phyloP scores from a whole-genome alignment of 2,113 vertebrate species.

The Pseudopodoces humilis region DNA sequence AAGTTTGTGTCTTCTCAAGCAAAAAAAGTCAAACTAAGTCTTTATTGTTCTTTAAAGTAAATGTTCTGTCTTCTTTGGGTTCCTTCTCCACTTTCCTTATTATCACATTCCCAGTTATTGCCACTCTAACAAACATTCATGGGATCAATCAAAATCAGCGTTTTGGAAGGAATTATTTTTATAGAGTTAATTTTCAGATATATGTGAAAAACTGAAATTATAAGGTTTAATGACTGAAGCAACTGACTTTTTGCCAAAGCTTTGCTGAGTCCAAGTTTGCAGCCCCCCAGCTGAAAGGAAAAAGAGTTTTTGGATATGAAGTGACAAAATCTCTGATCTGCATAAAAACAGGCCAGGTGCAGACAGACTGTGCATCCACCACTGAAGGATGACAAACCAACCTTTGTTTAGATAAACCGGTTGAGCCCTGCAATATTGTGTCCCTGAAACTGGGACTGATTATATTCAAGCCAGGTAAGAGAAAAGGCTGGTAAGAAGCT shows the following conservation, averaged over 20 bases:
- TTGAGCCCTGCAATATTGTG: background rate
- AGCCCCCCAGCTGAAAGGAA: rapidly evolving
- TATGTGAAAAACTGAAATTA: background rate
- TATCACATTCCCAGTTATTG: background rate
- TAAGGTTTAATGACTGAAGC: background rate
- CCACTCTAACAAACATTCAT: background rate
- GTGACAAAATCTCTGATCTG: background rate
- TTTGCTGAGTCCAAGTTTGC: background rate
- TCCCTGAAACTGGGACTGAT: background rate
- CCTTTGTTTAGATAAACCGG: background rate
- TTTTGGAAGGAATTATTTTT: background rate
- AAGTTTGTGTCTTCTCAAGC: background rate
- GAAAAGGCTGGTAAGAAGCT: background rate
- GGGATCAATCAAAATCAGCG: background rate
- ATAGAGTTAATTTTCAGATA: background rate
- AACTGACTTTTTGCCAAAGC: background rate
- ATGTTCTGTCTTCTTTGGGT: background rate
- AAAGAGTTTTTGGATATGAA: background rate
- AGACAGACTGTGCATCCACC: background rate
- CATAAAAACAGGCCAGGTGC: too few species aligned
- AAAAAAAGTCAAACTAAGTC: background rate
- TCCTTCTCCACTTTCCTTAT: background rate
- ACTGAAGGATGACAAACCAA: background rate
- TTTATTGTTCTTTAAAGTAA: background rate
- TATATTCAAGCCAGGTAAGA: background rate